Evolutionary conservation across 2,113 vertebrate genomes (phyloP), one percentile per base, ranked within the genome.

Genomic region (Heteronetta atricapilla): DNA sequence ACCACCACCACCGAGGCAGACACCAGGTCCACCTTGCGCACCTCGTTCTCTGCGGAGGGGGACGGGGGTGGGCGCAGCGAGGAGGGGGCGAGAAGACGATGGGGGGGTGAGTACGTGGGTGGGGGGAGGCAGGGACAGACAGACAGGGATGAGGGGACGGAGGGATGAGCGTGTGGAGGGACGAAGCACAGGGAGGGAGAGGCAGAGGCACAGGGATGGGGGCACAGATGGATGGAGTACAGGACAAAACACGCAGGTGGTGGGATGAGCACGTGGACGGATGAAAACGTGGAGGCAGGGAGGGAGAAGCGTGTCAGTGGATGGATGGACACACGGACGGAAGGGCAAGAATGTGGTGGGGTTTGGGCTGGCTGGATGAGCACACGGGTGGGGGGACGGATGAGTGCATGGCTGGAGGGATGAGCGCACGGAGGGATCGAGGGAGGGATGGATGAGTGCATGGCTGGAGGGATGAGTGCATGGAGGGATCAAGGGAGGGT

Each of bases 1-100:
- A 99, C 98, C 7, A 98, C 97, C 67, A 99, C 98, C 92, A 99
- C 95, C 3, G 98, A 95, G 73, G 98, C 94, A 0, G 97, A 98
- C 44, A 98, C 96, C 25, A 97, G 75, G 14, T 91, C 58, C 52
- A 96, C 76, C n/a, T 78, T n/a, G 20, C 89, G 83, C 59, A 92
- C 73, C 55, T 82, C 22, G 10, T 56, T 36, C 38, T 84, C 96
- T 84, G 92, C 1, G 1, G 82, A 40, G 85, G 67, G 59, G 31
- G 3, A 19, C 46, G 10, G 40, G 4, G 55, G 52, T 8, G 4
- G 59, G n/a, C 4, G 5, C 5, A 11, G 29, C 6, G 67, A 14
- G 38, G 26, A 13, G 52, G 33, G 59, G 22, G 2, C 3, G 19
- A 10, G 44, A 9, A 6, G 33, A 10, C 5, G 19, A 3, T 9